Conservation (phyloP, 1,140 invertebrate species). For the Drosophila ironensis region DNA sequence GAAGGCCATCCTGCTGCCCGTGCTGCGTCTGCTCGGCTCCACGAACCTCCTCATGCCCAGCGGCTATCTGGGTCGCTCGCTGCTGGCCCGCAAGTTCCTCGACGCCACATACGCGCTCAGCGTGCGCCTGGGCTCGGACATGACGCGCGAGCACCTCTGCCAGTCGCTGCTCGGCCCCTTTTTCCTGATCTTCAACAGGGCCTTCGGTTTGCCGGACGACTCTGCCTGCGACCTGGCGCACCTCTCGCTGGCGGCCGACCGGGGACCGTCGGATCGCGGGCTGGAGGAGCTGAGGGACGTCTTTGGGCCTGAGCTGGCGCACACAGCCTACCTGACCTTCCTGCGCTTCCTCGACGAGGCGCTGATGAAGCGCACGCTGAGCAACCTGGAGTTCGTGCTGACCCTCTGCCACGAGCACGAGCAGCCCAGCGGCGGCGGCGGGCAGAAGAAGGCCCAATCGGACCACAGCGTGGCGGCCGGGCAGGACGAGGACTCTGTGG, state of each 20-base stretch:
- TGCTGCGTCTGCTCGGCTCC: slow-evolving; percentile 88
- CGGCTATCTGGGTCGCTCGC: slow-evolving; percentile 87
- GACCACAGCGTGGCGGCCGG: slow-evolving; percentile 5
- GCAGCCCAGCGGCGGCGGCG: slow-evolving; percentile 65
- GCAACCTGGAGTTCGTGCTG: slow-evolving; percentile 90
- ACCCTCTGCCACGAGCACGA: slow-evolving; percentile 89
- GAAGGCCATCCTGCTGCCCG: slow-evolving; percentile 90
- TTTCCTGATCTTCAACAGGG: slow-evolving; percentile 94
- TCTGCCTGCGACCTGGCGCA: slow-evolving; percentile 68
- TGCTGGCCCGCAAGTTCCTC: slow-evolving; percentile 90
- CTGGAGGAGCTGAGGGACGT: slow-evolving; percentile 90
- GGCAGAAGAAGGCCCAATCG: slow-evolving; percentile 1
- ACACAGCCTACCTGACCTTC: slow-evolving; percentile 91
- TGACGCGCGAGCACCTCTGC: slow-evolving; percentile 90
- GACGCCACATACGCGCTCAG: slow-evolving; percentile 91
- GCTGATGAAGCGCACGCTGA: slow-evolving; percentile 87
- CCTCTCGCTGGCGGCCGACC: slow-evolving; percentile 28
- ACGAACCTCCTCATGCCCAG: slow-evolving; percentile 90
- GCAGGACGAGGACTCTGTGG: slow-evolving; percentile 41
- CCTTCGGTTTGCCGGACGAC: slow-evolving; percentile 86
- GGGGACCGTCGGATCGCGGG: slow-evolving; percentile 82
- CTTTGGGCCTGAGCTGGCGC: slow-evolving; percentile 92
- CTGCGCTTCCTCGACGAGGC: slow-evolving; percentile 89
- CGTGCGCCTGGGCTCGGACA: slow-evolving; percentile 91
- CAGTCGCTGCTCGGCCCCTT: slow-evolving; percentile 88